phyloP scores from a whole-genome alignment of 2,797 vertebrate genomes.

The Danio kyathit region DNA sequence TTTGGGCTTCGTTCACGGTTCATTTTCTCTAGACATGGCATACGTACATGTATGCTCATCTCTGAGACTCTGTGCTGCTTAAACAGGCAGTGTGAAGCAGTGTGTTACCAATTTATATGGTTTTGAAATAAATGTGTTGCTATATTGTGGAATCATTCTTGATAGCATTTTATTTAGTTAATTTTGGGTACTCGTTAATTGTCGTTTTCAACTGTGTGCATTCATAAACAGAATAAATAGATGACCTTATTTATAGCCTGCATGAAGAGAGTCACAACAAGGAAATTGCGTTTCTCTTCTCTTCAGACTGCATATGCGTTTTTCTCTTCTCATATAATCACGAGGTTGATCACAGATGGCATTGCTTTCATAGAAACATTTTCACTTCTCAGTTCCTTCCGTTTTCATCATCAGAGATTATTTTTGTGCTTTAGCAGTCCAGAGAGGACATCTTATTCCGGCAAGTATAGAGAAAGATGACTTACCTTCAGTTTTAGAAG shows the following conservation, averaged over 20 bases:
- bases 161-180: not conserved
- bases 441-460: not conserved
- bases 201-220: not conserved
- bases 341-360: not conserved
- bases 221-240: not conserved
- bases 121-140: not conserved
- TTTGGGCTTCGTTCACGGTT: too few relatives aligned
- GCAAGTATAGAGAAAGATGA: not conserved
- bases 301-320: not conserved
- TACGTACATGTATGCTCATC: not conserved
- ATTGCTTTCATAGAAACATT: not conserved
- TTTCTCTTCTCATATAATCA: not conserved
- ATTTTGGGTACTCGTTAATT: not conserved
- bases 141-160: not conserved
- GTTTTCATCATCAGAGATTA: conserved; percentile 8
- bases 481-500: conserved; percentile 27
- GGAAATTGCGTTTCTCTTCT: not conserved
- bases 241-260: not conserved
- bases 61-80: not conserved
- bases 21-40: not conserved
- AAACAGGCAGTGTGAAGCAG: not conserved
- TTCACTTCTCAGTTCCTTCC: not conserved
- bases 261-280: not conserved
- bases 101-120: not conserved
- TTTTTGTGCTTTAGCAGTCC: not conserved